Evolutionary conservation across 2,113 vertebrate species (phyloP), one percentile per base, ranked within the genome.

Genomic region (Leiothrix lutea): DNA sequence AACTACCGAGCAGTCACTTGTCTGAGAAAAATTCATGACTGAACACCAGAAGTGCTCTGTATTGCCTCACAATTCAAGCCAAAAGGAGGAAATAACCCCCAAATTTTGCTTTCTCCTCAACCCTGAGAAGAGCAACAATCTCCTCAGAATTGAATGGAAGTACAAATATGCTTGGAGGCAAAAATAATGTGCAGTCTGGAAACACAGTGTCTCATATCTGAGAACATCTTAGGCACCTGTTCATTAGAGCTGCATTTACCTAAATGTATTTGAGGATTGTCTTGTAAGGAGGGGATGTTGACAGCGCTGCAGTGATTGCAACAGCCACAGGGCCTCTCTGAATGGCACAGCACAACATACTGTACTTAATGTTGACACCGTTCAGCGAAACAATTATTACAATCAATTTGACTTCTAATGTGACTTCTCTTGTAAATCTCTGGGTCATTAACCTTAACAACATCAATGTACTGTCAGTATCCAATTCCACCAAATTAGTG

Each of bases 351-450:
- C 92, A 92, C 88, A 95, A 80, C 95, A 93, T 93, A 94, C 97
- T 97, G 96, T 98, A 97, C 96, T 98, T 98, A 97, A 97, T 97
- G 97, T 98, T 97, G 98, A 98, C 97, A 96, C 96, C 95, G 93
- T 87, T 98, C 97, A 90, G 92, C 81, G 96, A 97, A 97, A 98
- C 98, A 98, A 98, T 98, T 98, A 98, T 98, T 98, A 97, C 97
- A 98, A 98, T 98, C 98, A 98, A 98, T 98, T 98, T 98, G 97
- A 98, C 96, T 98, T 98, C 97, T 98, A 98, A 98, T 98, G 98
- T 21, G 90, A 98, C 98, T 98, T 98, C 97, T 97, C 98, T 98
- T 98, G 98, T 98, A 98, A 98, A 98, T 98, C 97, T 97, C 97
- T 96, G 98, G 98, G 95, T 98, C 98, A 98, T 98, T 98, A 98